Base-by-base conservation (phyloP, 2,888 invertebrate genomes). In the Disparrhopalites patrizii region DNA sequence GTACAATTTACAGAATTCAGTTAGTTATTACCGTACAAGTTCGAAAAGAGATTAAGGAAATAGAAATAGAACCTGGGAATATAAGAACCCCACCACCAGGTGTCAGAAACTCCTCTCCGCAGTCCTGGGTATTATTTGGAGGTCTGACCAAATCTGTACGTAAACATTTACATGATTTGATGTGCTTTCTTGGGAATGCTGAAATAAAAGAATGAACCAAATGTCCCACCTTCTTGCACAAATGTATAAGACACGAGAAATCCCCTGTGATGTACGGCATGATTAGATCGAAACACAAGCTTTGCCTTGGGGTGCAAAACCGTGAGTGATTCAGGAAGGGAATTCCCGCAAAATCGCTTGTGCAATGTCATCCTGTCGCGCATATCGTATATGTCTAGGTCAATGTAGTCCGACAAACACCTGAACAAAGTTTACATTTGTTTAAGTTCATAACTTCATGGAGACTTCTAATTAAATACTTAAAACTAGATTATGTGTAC, bases 31-130 rank as follows among this genome's bases (percentile, higher is more conserved):
- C 10, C 10, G 38, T 15, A 36, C 38, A 36, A 36, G 15, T 36
- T 10, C 10, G 10, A 13, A 36, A 36, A 36, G 38, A 15, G 38
- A 15, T 36, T 10, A 36, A 36, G 15, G 10, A 36, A 36, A n/a
- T n/a, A n/a, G 56, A 56, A 30, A 5, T 36, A 25, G 50, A 36
- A 73, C 73, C 80, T 4, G 81, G 81, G 23, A 79, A 79, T 5
- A 71, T 71, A 40, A 81, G 78, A n/a, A 77, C 76, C 3, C 80
- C 81, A 2, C 79, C 78, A 2, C 78, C 78, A 40, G 71, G 73
- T 47, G 23, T 8, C 23, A 47, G 23, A 20, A 47, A 10, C 13
- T 47, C 43, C 25, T 61, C 61, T 2, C 61, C 61, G 31, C 51
- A 61, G 5, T 25, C 15, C 13, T 58, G 58, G 1, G 58, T 58